phyloP scores from a whole-genome alignment of 2,797 vertebrate species.

The Taeniopygia guttata region DNA sequence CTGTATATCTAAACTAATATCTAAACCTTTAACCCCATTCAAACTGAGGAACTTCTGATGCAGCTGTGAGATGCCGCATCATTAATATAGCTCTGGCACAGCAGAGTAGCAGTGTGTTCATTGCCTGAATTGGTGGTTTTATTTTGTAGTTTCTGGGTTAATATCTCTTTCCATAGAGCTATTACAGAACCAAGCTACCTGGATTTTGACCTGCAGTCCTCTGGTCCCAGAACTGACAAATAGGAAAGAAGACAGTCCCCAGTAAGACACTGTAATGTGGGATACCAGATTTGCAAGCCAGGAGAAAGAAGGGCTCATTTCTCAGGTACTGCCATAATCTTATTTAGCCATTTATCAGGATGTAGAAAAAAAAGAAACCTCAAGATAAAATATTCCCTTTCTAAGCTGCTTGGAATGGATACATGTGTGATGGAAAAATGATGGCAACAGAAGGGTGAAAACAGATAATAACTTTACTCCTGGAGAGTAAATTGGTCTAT shows the following conservation, averaged over 20 bases:
- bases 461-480: not conserved
- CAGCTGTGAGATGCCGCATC: not conserved
- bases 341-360: not conserved
- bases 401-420: not conserved
- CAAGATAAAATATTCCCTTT: not conserved
- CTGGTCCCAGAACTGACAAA: not conserved
- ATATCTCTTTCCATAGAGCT: not conserved
- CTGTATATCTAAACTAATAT: not conserved
- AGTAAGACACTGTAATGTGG: not conserved
- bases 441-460: not conserved
- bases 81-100: not conserved
- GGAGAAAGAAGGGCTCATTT: not conserved
- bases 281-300: not conserved
- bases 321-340: not conserved
- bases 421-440: not conserved
- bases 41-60: not conserved
- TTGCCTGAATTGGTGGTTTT: not conserved
- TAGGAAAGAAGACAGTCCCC: not conserved
- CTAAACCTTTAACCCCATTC: not conserved
- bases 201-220: not conserved
- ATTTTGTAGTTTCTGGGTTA: not conserved
- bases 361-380: not conserved
- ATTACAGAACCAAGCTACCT: not conserved
- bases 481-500: not conserved
- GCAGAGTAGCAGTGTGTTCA: not conserved